Base-by-base conservation (phyloP, 2,888 invertebrate genomes). In the Oscheius sp. region DNA sequence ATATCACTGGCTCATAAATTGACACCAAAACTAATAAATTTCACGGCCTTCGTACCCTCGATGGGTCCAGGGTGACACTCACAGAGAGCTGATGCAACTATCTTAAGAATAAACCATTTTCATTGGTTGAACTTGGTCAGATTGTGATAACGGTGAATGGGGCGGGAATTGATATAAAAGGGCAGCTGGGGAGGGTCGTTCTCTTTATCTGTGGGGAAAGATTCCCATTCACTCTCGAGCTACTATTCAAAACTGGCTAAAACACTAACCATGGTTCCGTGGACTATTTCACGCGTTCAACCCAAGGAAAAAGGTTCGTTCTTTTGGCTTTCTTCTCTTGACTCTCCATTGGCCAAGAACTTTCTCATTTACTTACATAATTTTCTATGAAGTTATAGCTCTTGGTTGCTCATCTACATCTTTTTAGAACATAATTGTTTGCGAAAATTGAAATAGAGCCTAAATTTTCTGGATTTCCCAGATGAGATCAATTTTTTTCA, bases 281-380 rank as follows among this genome's bases (percentile, higher is more conserved):
- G 61, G 61, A 61, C 61, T 27, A 61, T 61, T 61, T 61, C 61
- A 20, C 61, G 61, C 8, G 17, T 61, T 15, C 61, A 61, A 61
- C 39, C 29, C 15, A 42, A 25, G 15, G 25, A 61, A 20, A 61
- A 61, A 31, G 61, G 61, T 61, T 55, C 37, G 8, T 37, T 37
- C 15, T 42, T 3, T 3, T 17, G 3, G 15, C 42, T 42, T 17
- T 42, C 17, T 12, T 42, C 42, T n/a, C 4, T 27, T 53, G n/a
- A 37, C 15, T 37, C 15, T 12, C 10, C 37, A 37, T 8, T 42
- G 42, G 4, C 12, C 12, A 42, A 42, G 20, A 17, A 20, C 42
- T 42, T 20, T 3, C 12, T 42, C 6, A 42, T 17, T 42, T 42
- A 0, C 6, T 17, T 3, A 42, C 15, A 42, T 42, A 15, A 42